A percentile compares a stretch with the other conserved stretches of the same genome.
phyloP scores from a whole-genome alignment of 2,888 invertebrate species.

The Apantesis nais region DNA sequence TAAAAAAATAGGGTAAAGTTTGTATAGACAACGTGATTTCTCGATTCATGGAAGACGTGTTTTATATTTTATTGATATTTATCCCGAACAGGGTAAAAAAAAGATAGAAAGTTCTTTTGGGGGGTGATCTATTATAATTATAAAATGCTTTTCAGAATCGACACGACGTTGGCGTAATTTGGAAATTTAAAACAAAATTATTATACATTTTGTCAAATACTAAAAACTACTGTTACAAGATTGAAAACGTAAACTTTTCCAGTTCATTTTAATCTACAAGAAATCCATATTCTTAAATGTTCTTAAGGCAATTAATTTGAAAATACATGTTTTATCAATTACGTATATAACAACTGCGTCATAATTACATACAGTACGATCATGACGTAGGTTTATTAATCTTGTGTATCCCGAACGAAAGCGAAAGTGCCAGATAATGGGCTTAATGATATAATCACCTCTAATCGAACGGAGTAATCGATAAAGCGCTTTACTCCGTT shows the following conservation, averaged over 20 bases:
- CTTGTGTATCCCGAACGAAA: conserved; percentile 14
- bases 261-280: no score
- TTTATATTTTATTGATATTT: no score
- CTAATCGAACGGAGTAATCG: conserved; percentile 38
- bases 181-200: no score
- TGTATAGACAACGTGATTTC: no score
- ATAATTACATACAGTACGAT: background rate
- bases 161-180: no score
- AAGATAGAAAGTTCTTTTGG: no score
- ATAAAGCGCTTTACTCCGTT: conserved; percentile 42
- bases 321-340: background rate
- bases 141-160: no score
- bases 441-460: conserved; percentile 45
- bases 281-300: background rate
- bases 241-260: background rate
- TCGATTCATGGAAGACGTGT: no score
- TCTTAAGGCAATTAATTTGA: background rate
- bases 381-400: conserved; percentile 9
- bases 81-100: no score
- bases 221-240: background rate
- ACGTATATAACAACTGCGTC: background rate
- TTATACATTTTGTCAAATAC: no score
- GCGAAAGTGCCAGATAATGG: conserved; percentile 19
- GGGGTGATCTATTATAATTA: no score
- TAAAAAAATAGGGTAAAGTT: no score